Evolutionary conservation across 1,140 invertebrate genomes (phyloP).

Genomic region (Hycleus cichorii): DNA sequence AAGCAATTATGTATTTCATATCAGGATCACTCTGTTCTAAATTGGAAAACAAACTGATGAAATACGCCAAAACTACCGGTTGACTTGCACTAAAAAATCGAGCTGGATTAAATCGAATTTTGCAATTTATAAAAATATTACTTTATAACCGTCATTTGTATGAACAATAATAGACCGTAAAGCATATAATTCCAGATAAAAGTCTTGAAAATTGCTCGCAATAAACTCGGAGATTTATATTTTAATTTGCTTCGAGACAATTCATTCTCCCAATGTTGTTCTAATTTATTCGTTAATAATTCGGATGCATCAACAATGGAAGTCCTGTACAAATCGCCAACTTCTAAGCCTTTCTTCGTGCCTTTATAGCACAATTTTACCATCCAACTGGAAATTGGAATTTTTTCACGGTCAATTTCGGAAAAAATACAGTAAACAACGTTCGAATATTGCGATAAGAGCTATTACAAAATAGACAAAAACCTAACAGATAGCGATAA

Average conservation of each 20-base stretch:
- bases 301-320: constrained; percentile 32
- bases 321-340: constrained; percentile 31
- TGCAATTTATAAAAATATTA: too few relatives aligned
- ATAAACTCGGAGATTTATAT: constrained; percentile 30
- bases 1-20: constrained; percentile 22
- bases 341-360: constrained; percentile 25
- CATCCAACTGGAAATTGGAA: constrained; percentile 33
- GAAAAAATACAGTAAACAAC: background rate
- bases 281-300: constrained; percentile 42
- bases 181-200: constrained; percentile 41
- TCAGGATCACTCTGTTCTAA: constrained; percentile 13
- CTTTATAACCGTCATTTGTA: constrained; percentile 33
- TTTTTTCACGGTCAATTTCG: background rate
- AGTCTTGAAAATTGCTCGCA: constrained; percentile 41
- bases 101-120: too few relatives aligned
- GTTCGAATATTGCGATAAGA: too few relatives aligned
- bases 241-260: constrained; percentile 27
- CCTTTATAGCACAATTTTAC: constrained; percentile 28
- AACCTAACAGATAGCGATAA: too few relatives aligned
- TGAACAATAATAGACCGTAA: constrained; percentile 41
- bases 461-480: too few relatives aligned
- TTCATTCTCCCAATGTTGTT: constrained; percentile 46
- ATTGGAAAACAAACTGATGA: constrained; percentile 26
- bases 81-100: constrained; percentile 39
- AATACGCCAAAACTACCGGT: constrained; percentile 43